A percentile compares a stretch with the other conserved stretches of the same genome.
Conservation (phyloP, 1,140 invertebrate genomes). For the Psilanteris sp. region DNA sequence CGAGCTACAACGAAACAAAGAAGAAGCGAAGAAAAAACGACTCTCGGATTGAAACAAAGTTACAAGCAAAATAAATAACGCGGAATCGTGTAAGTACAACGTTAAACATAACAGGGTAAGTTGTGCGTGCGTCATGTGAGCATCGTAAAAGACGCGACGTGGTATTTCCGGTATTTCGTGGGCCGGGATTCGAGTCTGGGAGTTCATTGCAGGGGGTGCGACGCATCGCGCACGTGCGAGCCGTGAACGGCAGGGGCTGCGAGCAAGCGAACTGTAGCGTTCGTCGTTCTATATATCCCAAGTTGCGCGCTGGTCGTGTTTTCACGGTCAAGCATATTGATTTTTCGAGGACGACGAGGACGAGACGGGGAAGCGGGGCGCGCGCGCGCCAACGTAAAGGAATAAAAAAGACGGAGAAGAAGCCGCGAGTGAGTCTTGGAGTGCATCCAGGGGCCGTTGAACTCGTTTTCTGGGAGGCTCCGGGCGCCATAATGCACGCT, state of each 20-base stretch:
- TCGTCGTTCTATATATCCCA: constrained; percentile 53
- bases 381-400: constrained; percentile 66
- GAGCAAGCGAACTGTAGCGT: constrained; percentile 57
- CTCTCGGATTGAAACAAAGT: constrained; percentile 1
- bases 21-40: not conserved
- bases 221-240: constrained; percentile 68
- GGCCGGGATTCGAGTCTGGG: constrained; percentile 43
- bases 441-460: constrained; percentile 79
- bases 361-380: constrained; percentile 36
- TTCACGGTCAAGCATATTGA: constrained; percentile 81
- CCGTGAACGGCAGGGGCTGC: constrained; percentile 47
- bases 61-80: constrained; percentile 1
- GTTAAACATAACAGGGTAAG: constrained; percentile 17
- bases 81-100: constrained; percentile 11
- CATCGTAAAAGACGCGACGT: constrained; percentile 49
- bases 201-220: constrained; percentile 35
- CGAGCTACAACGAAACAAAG: too few species aligned
- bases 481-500: constrained; percentile 65
- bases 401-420: constrained; percentile 67
- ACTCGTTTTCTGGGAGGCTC: constrained; percentile 68
- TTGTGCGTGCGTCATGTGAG: constrained; percentile 29
- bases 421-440: constrained; percentile 76
- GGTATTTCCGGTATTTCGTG: constrained; percentile 62
- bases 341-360: constrained; percentile 71
- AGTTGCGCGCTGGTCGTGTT: constrained; percentile 76